Evolutionary conservation across 2,797 vertebrate genomes (phyloP).

Genomic region (Coendou prehensilis): DNA sequence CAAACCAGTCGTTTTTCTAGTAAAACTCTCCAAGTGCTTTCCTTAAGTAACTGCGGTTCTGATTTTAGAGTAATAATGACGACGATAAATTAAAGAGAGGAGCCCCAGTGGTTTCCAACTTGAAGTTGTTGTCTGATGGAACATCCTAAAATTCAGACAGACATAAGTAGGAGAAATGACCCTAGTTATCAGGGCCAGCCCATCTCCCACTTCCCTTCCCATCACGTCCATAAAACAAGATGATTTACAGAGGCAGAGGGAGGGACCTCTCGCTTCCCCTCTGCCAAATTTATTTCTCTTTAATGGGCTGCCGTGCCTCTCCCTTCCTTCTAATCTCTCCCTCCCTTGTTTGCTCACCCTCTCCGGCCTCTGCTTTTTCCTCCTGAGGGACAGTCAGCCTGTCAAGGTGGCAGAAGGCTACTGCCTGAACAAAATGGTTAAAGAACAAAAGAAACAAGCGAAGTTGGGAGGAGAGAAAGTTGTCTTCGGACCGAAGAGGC

Average conservation of each 20-base stretch:
- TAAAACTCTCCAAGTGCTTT: constrained; percentile 38
- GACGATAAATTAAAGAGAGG: constrained; percentile 65
- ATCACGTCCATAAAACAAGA: constrained; percentile 76
- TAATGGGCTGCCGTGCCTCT: constrained; percentile 46
- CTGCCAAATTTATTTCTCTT: constrained; percentile 69
- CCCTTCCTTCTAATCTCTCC: not conserved
- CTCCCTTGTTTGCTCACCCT: not conserved
- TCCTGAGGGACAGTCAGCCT: not conserved
- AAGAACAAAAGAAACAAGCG: not conserved
- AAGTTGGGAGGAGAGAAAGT: not conserved
- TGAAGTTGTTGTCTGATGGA: not conserved
- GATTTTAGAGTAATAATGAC: constrained; percentile 27
- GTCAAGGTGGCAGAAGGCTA: not conserved
- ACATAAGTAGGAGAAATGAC: constrained; percentile 58
- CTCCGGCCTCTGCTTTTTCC: not conserved
- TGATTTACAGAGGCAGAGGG: constrained; percentile 79
- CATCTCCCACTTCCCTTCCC: constrained; percentile 51
- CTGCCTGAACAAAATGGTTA: not conserved
- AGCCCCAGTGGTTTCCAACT: not conserved
- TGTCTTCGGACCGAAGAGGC: not conserved
- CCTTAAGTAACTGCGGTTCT: not conserved
- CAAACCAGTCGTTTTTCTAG: constrained; percentile 17
- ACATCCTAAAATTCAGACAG: constrained; percentile 63
- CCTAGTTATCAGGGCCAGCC: constrained; percentile 56
- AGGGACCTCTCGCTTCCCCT: constrained; percentile 68